These are phyloP conservation scores for Tupaia tana DNA, from an alignment of 2,113 vertebrate species.

Conservation along the genomic window DNA sequence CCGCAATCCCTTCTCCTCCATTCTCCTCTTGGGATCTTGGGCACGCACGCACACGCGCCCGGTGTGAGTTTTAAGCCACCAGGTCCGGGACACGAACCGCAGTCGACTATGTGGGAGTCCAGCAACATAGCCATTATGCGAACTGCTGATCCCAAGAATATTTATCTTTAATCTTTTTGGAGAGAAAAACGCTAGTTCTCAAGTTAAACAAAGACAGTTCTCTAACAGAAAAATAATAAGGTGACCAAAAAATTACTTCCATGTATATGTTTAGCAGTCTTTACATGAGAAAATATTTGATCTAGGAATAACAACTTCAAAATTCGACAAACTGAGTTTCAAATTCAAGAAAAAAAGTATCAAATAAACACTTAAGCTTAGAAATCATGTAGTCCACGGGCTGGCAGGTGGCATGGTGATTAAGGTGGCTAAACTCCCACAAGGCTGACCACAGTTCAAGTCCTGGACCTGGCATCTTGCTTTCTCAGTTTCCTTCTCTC, in stretches of 20 bases:
- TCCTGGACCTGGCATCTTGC: too few relatives aligned
- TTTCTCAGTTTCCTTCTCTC: too few relatives aligned
- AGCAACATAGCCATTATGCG: too few relatives aligned
- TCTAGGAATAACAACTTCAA: background rate
- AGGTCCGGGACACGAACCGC: too few relatives aligned
- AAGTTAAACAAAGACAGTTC: background rate
- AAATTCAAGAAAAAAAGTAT: background rate
- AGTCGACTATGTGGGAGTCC: too few relatives aligned
- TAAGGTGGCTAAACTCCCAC: too few relatives aligned
- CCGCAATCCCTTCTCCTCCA: too few relatives aligned
- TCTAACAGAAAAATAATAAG: background rate
- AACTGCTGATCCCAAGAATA: background rate
- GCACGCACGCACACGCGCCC: too few relatives aligned
- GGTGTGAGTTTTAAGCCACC: too few relatives aligned
- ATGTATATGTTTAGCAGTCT: background rate
- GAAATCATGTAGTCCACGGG: background rate
- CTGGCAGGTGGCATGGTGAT: too few relatives aligned
- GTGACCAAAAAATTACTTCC: background rate
- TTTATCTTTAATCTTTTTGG: background rate
- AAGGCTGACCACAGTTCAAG: too few relatives aligned
- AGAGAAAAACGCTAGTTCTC: background rate
- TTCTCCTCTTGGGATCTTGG: too few relatives aligned
- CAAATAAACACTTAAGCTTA: background rate
- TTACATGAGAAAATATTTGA: background rate
- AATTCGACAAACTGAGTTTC: background rate